Evolutionary conservation across 2,888 invertebrate species (phyloP).

Genomic region (Pherbina coryleti): DNA sequence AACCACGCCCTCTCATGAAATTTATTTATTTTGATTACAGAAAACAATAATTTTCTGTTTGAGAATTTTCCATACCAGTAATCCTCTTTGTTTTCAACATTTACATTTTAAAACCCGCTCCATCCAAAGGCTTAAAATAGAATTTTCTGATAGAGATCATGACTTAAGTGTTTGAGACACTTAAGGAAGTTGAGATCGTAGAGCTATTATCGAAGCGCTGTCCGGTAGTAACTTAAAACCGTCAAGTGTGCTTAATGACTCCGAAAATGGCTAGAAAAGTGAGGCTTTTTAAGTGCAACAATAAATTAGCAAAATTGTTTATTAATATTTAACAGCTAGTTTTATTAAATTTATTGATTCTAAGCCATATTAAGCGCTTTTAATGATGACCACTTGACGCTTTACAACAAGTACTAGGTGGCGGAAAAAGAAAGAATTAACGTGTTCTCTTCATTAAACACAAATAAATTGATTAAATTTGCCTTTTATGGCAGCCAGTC

Average conservation of each 20-base stretch:
- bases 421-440: background rate
- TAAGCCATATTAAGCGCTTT: constrained; percentile 32
- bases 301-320: constrained; percentile 13
- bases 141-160: background rate
- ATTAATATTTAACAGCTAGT: constrained; percentile 3
- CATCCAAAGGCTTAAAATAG: background rate
- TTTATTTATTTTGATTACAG: too few species aligned
- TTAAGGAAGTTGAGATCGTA: background rate
- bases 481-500: constrained; percentile 33
- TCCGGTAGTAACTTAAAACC: background rate
- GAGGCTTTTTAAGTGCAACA: background rate
- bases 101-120: background rate
- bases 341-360: constrained; percentile 14
- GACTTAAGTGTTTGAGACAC: background rate
- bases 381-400: constrained; percentile 6
- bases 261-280: background rate
- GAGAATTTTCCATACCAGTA: background rate
- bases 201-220: background rate
- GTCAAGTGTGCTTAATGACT: background rate
- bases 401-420: background rate
- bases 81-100: background rate
- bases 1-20: too few species aligned
- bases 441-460: background rate
- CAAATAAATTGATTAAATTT: constrained; percentile 36
- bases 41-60: background rate